Conservation (phyloP, 1,140 invertebrate species). For the Megalonaias nervosa region DNA sequence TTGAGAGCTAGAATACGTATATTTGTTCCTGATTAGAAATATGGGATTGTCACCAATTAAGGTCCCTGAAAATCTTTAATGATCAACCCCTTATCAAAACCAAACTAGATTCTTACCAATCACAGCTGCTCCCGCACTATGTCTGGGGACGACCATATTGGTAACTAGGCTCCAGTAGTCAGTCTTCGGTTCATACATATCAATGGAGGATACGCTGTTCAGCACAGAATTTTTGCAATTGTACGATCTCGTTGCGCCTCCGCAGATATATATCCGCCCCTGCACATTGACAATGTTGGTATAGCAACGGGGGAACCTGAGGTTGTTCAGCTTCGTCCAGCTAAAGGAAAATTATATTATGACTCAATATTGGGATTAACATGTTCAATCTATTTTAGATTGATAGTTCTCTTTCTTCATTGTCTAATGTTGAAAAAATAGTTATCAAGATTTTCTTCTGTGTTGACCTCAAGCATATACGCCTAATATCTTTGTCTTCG, state of each 20-base stretch:
- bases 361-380: neutral
- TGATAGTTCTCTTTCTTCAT: neutral
- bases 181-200: constrained; percentile 22
- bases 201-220: constrained; percentile 29
- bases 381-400: neutral
- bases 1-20: neutral
- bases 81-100: neutral
- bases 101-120: constrained; percentile 29
- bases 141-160: constrained; percentile 33
- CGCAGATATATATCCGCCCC: constrained; percentile 34
- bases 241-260: constrained; percentile 31
- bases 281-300: constrained; percentile 25
- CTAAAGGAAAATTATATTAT: constrained; percentile 9
- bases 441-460: neutral
- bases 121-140: constrained; percentile 38
- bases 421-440: neutral
- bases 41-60: neutral
- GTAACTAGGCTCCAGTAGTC: constrained; percentile 36
- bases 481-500: neutral
- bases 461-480: neutral
- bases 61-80: neutral
- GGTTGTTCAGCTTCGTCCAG: constrained; percentile 21
- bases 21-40: neutral
- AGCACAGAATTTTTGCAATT: constrained; percentile 10
- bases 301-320: constrained; percentile 37